Percentiles rank a stretch among this genome's conserved stretches.
phyloP scores from a whole-genome alignment of 2,888 invertebrate genomes.

The Lamellibrachia columna region DNA sequence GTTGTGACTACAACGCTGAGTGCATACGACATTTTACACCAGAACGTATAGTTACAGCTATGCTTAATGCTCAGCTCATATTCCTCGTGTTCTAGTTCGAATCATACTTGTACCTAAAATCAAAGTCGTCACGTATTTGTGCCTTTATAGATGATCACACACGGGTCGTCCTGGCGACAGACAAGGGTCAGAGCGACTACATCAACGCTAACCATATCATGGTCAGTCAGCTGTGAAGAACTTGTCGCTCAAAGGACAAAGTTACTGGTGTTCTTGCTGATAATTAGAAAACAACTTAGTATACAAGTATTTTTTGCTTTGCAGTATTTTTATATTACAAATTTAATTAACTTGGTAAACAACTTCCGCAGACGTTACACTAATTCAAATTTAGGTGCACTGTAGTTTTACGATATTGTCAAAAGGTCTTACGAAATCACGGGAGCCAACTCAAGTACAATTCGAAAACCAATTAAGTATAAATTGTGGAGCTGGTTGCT shows the following conservation, averaged over 20 bases:
- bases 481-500: neutral
- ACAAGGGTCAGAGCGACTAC: neutral
- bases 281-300: too few relatives aligned
- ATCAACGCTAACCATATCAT: neutral
- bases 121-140: neutral
- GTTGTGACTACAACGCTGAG: neutral
- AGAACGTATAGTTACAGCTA: neutral
- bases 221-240: neutral
- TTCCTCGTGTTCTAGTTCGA: neutral
- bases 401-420: too few relatives aligned
- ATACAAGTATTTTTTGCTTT: too few relatives aligned
- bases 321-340: too few relatives aligned
- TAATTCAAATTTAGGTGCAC: too few relatives aligned
- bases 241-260: too few relatives aligned
- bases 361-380: too few relatives aligned
- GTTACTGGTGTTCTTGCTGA: too few relatives aligned
- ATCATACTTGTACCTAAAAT: neutral
- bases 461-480: neutral
- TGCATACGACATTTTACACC: neutral
- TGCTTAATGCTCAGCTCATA: neutral
- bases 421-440: too few relatives aligned
- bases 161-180: neutral
- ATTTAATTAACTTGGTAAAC: too few relatives aligned
- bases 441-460: neutral
- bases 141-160: neutral